phyloP scores from a whole-genome alignment of 1,140 invertebrate genomes.

The Bombus vancouverensis region DNA sequence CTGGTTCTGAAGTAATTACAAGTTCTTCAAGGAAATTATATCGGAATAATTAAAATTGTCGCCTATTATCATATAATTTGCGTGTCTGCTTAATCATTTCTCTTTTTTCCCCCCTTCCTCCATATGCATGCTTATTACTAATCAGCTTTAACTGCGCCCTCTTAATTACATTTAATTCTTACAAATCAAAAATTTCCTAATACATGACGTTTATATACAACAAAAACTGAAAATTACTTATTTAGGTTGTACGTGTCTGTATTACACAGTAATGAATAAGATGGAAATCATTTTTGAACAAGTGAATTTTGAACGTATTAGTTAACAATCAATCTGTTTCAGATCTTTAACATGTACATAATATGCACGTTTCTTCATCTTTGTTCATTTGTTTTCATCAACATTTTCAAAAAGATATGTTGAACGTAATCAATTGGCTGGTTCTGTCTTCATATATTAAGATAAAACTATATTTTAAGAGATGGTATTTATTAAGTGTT shows the following conservation, averaged over 20 bases:
- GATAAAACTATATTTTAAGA: neutral
- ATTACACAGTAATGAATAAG: no score
- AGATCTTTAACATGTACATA: neutral
- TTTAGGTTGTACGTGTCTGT: neutral
- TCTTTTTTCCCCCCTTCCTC: fast-evolving
- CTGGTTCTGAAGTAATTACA: neutral
- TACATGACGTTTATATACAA: neutral
- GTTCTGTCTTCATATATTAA: neutral
- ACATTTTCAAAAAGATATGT: neutral
- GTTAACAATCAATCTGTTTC: no score
- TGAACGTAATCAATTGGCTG: neutral
- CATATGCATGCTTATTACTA: neutral
- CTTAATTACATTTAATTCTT: neutral
- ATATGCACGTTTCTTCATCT: neutral
- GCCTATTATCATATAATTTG: neutral
- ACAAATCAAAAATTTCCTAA: neutral
- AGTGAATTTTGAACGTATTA: neutral
- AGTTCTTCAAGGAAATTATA: neutral
- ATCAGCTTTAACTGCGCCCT: neutral
- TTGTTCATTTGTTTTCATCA: neutral
- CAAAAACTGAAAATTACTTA: neutral
- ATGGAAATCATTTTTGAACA: no score
- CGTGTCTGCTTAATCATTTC: neutral
- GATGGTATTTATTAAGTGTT: neutral
- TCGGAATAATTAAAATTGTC: neutral